Base-by-base conservation (phyloP, 2,888 invertebrate genomes). In the Acrobasis consociella region DNA sequence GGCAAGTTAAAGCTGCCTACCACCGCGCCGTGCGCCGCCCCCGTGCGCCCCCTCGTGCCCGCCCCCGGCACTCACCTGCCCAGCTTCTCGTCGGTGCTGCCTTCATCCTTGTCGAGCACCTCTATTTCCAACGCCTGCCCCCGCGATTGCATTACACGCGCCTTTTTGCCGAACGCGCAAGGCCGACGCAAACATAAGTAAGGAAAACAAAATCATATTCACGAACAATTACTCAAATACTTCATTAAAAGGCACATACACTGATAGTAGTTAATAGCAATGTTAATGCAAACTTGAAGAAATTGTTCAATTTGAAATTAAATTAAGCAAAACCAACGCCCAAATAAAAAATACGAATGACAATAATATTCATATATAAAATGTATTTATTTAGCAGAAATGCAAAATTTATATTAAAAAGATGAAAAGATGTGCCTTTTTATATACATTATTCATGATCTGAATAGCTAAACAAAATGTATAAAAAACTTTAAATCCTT, bases 41-140 rank as follows among this genome's bases (percentile, higher is more conserved):
- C 58, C 53, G 37, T 63, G 50, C 60, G 62, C 67, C 73, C 72
- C 67, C 75, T 67, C n/a, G n/a, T n/a, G n/a, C n/a, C n/a, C n/a
- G n/a, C n/a, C 73, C 74, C 72, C 72, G 67, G 22, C 76, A 87
- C 95, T 93, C 94, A 97, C 97, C 96, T 97, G 92, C 98, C 98
- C 74, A 98, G 94, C 77, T 94, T 94, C 91, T 98, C 98, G 92
- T 98, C 97, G 85, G 95, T 95, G 77, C 95, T 94, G 77, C 95
- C 94, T 75, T 97, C 97, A 87, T 98, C 98, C 87, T 96, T 95
- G 94, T 98, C 98, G 93, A 95, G 95, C 72, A 98, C 91, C 82
- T 95, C 95, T 73, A 98, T 87, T 77, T 95, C 94, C 87, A 96
- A 91, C 83, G 93, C 93, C 91, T 96, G 96, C 72, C 96, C 96